Base-by-base conservation (phyloP, 2,797 vertebrate species). In the Cirrhinus molitorella region DNA sequence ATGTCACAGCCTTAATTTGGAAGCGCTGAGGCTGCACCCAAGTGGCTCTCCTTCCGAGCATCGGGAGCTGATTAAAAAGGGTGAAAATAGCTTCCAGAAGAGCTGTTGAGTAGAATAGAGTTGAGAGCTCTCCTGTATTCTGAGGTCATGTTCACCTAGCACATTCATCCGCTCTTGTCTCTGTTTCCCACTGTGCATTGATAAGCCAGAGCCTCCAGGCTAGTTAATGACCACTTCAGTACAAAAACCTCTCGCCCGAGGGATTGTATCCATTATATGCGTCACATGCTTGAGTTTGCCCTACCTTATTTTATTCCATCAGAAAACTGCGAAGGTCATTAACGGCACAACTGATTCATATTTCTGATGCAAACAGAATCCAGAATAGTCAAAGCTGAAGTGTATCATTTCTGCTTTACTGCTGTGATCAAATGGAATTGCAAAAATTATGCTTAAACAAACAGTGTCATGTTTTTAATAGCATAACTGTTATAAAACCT, bases 1-100 rank as follows among this genome's bases (percentile, higher is more conserved):
- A 83, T 86, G 81, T 86, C 85, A 86, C 61, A 28, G 51, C 19
- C 63, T 75, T 79, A 72, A 85, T 77, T 78, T 55, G 66, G 47
- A 79, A 57, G 43, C 25, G 21, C 11, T 45, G 47, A 47, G 45
- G 9, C 59, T 77, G 34, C 57, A 78, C 31, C 53, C 75, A 13
- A 74, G 70, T 40, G 43, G 80, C 74, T 21, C 66, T 79, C 19
- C 59, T n/a, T 73, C 59, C 53, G 25, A 57, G 70, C 68, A 1
- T 7, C 1, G 31, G 34, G 57, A 79, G 75, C 80, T 86, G 63
- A 86, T 86, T 67, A 80, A 79, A 84, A 82, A 31, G 25, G 47
- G 67, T 76, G 74, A 63, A 75, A 85, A 85, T 70, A 81, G 84
- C 66, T 80, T 63, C 28, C 51, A 61, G 55, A 82, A 57, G 68